phyloP scores from a whole-genome alignment of 1,140 invertebrate genomes.

The Drosophila simulans region DNA sequence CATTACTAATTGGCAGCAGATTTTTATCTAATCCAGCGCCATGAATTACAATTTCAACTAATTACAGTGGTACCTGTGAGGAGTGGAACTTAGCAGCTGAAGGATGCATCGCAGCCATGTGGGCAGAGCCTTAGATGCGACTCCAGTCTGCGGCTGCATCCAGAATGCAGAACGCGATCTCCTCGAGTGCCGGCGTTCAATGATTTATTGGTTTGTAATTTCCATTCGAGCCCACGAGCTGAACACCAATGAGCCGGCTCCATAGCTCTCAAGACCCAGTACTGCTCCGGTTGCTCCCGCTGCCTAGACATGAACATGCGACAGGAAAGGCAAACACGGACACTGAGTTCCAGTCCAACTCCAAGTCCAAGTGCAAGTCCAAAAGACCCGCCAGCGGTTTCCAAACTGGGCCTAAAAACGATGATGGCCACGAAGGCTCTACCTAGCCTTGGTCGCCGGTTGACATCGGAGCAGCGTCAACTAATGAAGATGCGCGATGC shows the following conservation, averaged over 20 bases:
- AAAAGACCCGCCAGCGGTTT: conserved; percentile 62
- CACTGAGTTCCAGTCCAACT: conserved; percentile 26
- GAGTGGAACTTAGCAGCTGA: conserved; percentile 35
- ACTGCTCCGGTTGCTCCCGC: conserved; percentile 28
- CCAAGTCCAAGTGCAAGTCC: conserved; percentile 2
- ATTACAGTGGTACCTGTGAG: conserved; percentile 65
- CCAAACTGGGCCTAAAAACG: conserved; percentile 70
- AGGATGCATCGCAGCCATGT: conserved; percentile 41
- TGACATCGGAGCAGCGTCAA: conserved; percentile 76
- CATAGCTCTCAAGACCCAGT: not conserved
- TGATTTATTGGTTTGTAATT: conserved; percentile 83
- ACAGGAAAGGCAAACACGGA: conserved; percentile 79
- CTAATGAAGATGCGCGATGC: conserved; percentile 82
- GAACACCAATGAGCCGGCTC: conserved; percentile 58
- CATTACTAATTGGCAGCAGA: conserved; percentile 81
- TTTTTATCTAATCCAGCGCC: conserved; percentile 80
- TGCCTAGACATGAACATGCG: conserved; percentile 67
- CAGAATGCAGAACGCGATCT: conserved; percentile 13
- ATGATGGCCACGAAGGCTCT: conserved; percentile 55
- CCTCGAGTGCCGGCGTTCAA: conserved; percentile 49
- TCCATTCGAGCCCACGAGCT: conserved; percentile 77
- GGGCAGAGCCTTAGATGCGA: conserved; percentile 20
- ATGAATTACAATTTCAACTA: conserved; percentile 82
- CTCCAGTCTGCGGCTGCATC: conserved; percentile 3
- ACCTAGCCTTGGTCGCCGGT: conserved; percentile 16